Evolutionary conservation across 2,113 vertebrate species (phyloP).

Genomic region (Balaeniceps rex): DNA sequence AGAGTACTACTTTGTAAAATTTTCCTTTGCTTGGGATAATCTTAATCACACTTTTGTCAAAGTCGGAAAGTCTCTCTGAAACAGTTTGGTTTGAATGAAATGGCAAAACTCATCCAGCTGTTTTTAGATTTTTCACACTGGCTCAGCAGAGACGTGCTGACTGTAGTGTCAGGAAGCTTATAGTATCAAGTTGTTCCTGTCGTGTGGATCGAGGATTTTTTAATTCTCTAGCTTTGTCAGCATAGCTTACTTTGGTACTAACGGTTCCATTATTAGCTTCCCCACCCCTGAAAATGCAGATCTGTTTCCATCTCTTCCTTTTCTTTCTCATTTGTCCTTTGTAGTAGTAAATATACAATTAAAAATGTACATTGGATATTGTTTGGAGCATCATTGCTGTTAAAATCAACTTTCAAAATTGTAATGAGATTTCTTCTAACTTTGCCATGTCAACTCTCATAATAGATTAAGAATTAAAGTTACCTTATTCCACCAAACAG

Average conservation of each 20-base stretch:
- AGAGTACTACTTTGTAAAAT: neutral
- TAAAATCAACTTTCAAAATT: neutral
- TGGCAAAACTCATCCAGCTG: neutral
- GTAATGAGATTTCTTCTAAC: neutral
- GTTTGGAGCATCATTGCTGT: neutral
- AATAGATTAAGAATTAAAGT: neutral
- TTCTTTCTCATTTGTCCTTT: neutral
- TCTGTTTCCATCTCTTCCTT: neutral
- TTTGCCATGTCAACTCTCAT: neutral
- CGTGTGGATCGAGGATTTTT: neutral
- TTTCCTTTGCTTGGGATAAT: neutral
- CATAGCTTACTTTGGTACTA: neutral
- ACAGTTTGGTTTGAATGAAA: neutral
- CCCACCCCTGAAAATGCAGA: neutral
- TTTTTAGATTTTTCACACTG: neutral
- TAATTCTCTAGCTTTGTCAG: neutral
- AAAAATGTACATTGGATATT: neutral
- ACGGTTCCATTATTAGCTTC: neutral
- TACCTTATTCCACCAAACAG: neutral
- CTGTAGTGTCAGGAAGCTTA: neutral
- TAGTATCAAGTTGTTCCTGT: conserved; percentile 2
- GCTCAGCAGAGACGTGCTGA: neutral
- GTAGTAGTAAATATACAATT: neutral
- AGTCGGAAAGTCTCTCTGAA: neutral
- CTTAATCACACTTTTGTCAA: neutral